Conservation (phyloP, 2,888 invertebrate genomes). For the Ceraclea dissimilis region DNA sequence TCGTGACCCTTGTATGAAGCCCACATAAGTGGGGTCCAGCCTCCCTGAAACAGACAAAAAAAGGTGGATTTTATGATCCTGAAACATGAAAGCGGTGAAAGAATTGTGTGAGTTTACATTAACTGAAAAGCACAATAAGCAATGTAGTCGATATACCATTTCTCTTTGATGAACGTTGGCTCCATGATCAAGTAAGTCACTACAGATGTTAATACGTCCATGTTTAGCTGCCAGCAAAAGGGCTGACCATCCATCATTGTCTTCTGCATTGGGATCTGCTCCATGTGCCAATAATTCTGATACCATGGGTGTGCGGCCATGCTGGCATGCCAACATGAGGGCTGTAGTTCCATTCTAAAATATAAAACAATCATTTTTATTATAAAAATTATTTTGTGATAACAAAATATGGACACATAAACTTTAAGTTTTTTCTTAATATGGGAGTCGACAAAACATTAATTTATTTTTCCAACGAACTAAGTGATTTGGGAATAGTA, state of each 20-base stretch:
- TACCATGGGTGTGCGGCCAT: conserved; percentile 77
- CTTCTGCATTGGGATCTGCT: conserved; percentile 87
- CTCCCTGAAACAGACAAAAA: conserved; percentile 57
- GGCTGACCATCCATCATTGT: conserved; percentile 90
- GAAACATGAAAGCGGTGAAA: background rate
- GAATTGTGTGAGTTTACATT: too few relatives aligned
- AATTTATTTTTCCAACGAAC: background rate
- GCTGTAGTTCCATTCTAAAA: conserved; percentile 85
- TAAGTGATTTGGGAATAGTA: too few relatives aligned
- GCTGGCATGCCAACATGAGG: conserved; percentile 84
- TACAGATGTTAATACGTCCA: conserved; percentile 75
- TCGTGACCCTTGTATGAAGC: conserved; percentile 87
- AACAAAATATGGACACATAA: background rate
- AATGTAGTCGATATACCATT: too few relatives aligned
- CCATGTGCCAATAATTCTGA: conserved; percentile 80
- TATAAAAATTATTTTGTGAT: too few relatives aligned
- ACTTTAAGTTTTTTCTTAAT: background rate
- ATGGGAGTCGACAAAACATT: background rate
- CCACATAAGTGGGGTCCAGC: conserved; percentile 98
- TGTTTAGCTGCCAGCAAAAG: conserved; percentile 85
- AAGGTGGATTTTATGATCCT: too few relatives aligned
- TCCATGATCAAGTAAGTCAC: conserved; percentile 75
- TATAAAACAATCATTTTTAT: background rate
- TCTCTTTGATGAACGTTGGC: conserved; percentile 82
- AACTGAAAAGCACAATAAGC: background rate